A percentile compares a stretch with the other conserved stretches of the same genome.
These are phyloP conservation scores for Thinocorus orbignyianus DNA, from an alignment of 2,113 vertebrate genomes.

Conservation along the genomic window DNA sequence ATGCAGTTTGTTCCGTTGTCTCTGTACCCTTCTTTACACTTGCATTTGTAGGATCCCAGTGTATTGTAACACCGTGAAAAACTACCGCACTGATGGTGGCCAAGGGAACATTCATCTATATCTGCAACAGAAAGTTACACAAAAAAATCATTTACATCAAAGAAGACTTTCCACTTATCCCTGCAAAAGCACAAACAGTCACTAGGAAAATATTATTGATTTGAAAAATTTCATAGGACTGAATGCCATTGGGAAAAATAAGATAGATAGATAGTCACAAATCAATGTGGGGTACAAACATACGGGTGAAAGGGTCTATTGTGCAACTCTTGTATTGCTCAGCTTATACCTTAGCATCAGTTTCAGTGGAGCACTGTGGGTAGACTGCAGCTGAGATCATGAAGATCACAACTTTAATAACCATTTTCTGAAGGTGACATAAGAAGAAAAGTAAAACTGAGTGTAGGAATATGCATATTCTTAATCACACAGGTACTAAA, in stretches of 20 bases:
- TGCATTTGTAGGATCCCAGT: slow-evolving; percentile 93
- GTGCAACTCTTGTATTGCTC: neutral
- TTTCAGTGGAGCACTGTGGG: neutral
- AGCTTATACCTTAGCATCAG: neutral
- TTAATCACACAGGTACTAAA: neutral
- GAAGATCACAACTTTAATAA: neutral
- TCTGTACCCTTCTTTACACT: slow-evolving; percentile 90
- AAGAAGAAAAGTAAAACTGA: neutral
- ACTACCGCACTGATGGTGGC: slow-evolving; percentile 83
- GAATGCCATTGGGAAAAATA: neutral
- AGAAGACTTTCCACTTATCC: neutral
- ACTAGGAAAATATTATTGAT: neutral
- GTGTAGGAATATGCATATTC: neutral
- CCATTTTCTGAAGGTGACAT: neutral
- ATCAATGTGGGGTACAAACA: neutral
- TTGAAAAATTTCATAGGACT: neutral
- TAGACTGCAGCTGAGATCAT: neutral
- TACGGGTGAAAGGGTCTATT: neutral
- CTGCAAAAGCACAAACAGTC: neutral
- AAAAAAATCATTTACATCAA: neutral
- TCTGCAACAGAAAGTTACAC: slow-evolving; percentile 77
- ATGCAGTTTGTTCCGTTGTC: slow-evolving; percentile 86
- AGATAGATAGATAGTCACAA: neutral
- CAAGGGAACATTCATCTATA: slow-evolving; percentile 88
- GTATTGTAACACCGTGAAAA: slow-evolving; percentile 90